Evolutionary conservation across 2,113 vertebrate species (phyloP).

Genomic region (Ranitomeya variabilis): DNA sequence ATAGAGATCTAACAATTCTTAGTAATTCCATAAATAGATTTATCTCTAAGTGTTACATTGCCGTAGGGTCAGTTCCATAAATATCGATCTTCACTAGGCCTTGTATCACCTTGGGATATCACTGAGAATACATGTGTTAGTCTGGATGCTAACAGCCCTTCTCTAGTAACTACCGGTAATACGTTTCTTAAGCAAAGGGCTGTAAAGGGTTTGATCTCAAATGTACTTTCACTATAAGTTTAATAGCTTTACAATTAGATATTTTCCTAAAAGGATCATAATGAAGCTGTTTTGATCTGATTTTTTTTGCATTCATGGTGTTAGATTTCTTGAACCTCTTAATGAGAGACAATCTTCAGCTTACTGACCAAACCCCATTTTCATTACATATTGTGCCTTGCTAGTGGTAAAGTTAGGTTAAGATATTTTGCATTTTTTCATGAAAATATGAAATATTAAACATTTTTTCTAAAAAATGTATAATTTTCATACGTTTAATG

Average conservation of each 20-base stretch:
- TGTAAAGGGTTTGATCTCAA: background rate
- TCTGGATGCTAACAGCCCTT: background rate
- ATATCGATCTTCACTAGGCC: background rate
- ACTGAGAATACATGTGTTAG: background rate
- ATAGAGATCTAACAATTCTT: background rate
- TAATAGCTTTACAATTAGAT: background rate
- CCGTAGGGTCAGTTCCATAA: constrained; percentile 4
- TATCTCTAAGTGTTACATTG: background rate
- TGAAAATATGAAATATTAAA: too few relatives aligned
- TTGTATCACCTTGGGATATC: background rate
- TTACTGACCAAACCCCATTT: background rate
- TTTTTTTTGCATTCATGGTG: background rate
- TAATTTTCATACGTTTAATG: too few relatives aligned
- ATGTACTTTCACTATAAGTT: too few relatives aligned
- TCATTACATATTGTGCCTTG: too few relatives aligned
- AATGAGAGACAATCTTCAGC: background rate
- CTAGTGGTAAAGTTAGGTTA: too few relatives aligned
- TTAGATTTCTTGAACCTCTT: background rate
- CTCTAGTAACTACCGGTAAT: background rate
- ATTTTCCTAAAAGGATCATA: background rate
- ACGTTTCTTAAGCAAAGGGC: background rate
- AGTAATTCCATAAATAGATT: constrained; percentile 15
- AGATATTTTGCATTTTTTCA: too few relatives aligned
- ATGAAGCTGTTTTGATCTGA: background rate
- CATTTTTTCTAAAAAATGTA: too few relatives aligned